Base-by-base conservation (phyloP, 2,888 invertebrate genomes). In the Drosophila stalkeri region DNA sequence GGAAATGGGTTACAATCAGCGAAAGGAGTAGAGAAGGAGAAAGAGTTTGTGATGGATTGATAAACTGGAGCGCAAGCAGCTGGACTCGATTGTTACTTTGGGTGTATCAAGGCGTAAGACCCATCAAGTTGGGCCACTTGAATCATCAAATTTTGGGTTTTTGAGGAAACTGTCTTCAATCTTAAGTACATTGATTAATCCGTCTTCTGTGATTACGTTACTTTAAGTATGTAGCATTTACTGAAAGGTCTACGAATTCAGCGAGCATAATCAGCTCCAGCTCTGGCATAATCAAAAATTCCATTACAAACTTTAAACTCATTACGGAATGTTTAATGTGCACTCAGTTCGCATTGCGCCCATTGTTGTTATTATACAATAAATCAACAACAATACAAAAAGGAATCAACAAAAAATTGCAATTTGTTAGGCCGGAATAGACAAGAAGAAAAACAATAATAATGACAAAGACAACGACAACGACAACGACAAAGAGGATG, bases 261-360 rank as follows among this genome's bases (percentile, higher is more conserved):
- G 9, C 39, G 5, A 1, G 3, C 49, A 11, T n/a, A n/a, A n/a
- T 6, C 46, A 5, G 8, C 46, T 16, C 23, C 39, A 3, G 2
- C 39, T 35, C 37, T 60, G 67, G 63, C 70, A 64, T 76, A 83
- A 89, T 86, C 86, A 89, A 86, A 89, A 81, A 86, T 86, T 88
- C 85, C 81, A 86, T 86, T 86, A 88, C 76, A 86, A 88, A 86
- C 89, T 86, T 86, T 86, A 88, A 86, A 89, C 89, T 89, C 85
- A 88, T 86, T 86, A 86, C 89, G 80, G 80, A 86, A 86, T 89
- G 86, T 89, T 88, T 85, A 88, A 88, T 85, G 86, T 72, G 72
- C 70, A 75, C 83, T 79, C 83, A 65, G 81, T 85, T 70, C 52
- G 61, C 39, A 66, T 47, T 56, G 37, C 41, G 55, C 27, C 64